A percentile compares a stretch with the other conserved stretches of the same genome.
These are phyloP conservation scores for Meteorus colon DNA, from an alignment of 2,888 invertebrate species.

Conservation along the genomic window DNA sequence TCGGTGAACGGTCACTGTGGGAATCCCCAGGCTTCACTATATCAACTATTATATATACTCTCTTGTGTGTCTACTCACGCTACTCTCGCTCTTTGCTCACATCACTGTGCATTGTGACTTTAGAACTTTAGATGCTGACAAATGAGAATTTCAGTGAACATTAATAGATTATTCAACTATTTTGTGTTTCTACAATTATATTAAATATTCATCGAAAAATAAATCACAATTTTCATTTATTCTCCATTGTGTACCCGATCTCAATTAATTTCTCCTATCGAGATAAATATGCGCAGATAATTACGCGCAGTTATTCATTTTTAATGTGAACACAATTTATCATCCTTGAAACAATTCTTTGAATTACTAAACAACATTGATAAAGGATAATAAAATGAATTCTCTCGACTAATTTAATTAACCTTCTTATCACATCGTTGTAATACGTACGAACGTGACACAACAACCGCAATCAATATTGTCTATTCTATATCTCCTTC, in stretches of 20 bases:
- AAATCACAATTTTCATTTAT: not conserved
- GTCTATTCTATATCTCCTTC: too few species aligned
- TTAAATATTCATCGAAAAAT: not conserved
- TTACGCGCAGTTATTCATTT: too few species aligned
- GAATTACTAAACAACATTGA: too few species aligned
- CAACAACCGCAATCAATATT: too few species aligned
- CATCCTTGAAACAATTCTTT: too few species aligned
- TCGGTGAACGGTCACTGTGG: slow-evolving; percentile 37
- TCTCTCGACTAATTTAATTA: not conserved
- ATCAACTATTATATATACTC: slow-evolving; percentile 5
- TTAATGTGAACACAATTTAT: too few species aligned
- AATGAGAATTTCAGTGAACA: slow-evolving; percentile 47
- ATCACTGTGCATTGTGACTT: not conserved
- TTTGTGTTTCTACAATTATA: not conserved
- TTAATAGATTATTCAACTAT: slow-evolving; percentile 46
- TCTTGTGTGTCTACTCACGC: not conserved
- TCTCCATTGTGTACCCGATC: too few species aligned
- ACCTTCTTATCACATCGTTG: not conserved
- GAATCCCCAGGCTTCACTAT: slow-evolving; percentile 18
- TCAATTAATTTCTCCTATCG: too few species aligned
- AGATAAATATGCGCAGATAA: too few species aligned
- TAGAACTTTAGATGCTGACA: slow-evolving; percentile 44
- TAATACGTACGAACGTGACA: not conserved
- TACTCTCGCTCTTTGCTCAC: slow-evolving; percentile 12
- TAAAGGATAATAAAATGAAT: too few species aligned